phyloP scores from a whole-genome alignment of 1,140 invertebrate species.

The Nymphalis io region DNA sequence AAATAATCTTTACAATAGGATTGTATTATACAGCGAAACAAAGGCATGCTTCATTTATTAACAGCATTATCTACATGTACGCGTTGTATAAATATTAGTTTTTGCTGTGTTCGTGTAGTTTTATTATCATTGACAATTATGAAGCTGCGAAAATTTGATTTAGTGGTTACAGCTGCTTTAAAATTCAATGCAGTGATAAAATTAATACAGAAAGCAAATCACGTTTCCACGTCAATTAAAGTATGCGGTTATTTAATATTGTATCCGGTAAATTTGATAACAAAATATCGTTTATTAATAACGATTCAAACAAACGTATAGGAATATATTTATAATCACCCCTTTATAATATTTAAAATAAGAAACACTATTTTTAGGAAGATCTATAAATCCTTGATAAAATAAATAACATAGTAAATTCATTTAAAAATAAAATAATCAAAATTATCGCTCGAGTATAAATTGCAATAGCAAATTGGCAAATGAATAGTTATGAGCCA shows the following conservation, averaged over 20 bases:
- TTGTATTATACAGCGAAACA: conserved; percentile 53
- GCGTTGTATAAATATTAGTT: conserved; percentile 42
- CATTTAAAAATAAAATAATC: too few relatives aligned
- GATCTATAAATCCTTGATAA: too few relatives aligned
- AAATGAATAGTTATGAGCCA: too few relatives aligned
- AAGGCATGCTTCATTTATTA: conserved; percentile 53
- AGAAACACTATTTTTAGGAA: too few relatives aligned
- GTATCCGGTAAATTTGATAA: neutral
- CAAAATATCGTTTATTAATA: conserved; percentile 7
- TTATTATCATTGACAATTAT: conserved; percentile 37
- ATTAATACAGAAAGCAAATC: conserved; percentile 23
- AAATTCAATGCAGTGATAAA: conserved; percentile 9
- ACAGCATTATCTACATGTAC: conserved; percentile 38
- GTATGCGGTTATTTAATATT: conserved; percentile 10
- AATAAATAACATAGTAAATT: too few relatives aligned
- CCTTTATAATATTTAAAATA: too few relatives aligned
- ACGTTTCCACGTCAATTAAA: conserved; percentile 19
- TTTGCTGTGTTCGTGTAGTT: conserved; percentile 27
- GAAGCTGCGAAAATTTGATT: conserved; percentile 29
- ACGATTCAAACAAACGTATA: neutral
- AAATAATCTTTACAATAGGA: conserved; percentile 56
- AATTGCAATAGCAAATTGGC: too few relatives aligned
- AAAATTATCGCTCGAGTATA: too few relatives aligned
- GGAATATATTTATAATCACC: neutral
- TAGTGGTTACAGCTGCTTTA: conserved; percentile 28